Evolutionary conservation across 2,113 vertebrate genomes (phyloP), one percentile per base, ranked within the genome.

Genomic region (Rhinolophus sinicus): DNA sequence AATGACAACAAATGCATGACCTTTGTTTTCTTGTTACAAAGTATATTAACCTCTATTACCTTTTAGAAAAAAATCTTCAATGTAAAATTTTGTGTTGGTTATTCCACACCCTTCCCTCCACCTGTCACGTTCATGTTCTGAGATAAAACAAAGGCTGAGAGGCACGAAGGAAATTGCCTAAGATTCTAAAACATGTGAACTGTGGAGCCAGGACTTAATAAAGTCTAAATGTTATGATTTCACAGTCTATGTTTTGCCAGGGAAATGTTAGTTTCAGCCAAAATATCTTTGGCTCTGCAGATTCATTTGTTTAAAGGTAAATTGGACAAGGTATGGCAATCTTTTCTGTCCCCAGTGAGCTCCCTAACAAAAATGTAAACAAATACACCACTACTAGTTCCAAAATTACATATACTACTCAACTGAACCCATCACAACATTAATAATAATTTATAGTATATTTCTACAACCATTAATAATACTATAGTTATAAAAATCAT

Each of bases 151-250:
- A 0, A 93, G 4, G 13, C 26, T 50, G 5, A 19, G 2, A 35
- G 21, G 50, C 16, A 44, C 18, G 16, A 24, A n/a, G 9, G 56
- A 40, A 22, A 58, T 78, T 33, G 28, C 58, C 2, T 82, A 47
- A 58, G 4, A 81, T 75, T 75, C 47, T 44, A 93, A 82, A 70
- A 65, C 38, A 54, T 38, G 19, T 28, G 60, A 52, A 58, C 15
- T 21, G 12, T 77, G 33, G 38, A 58, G 0, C 11, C 2, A 84
- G 38, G 6, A 83, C 5, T 88, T 70, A 70, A 77, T 40, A 65
- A 93, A 72, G 5, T 21, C 38, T 44, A 88, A 35, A 8, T 44
- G 72, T 78, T 83, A 38, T 83, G 69, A 88, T 84, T 88, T 91
- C 6, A 44, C 14, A 33, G 15, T 35, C 6, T 64, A 2, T 86